Evolutionary conservation across 1,140 invertebrate genomes (phyloP), one percentile per base, ranked within the genome.

Genomic region (Agrilus planipennis): DNA sequence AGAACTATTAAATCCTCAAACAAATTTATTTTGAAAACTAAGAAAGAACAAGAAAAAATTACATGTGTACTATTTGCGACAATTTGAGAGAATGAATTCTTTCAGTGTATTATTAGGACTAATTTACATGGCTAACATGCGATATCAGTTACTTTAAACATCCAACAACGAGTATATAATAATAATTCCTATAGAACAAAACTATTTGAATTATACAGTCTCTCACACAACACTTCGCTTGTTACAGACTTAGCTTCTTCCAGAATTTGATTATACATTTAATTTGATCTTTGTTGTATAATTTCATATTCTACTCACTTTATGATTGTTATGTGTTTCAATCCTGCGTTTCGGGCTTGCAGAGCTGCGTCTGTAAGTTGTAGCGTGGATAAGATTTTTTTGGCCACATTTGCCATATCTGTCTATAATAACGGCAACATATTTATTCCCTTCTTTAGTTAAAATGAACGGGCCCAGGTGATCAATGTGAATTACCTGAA

Each of bases 321-420:
- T 34, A 31, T 36, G 41, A 45, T 45, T 37, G 38, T 41, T 42
- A 46, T 46, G 41, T 46, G 38, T 46, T 46, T 46, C 38, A 46
- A 43, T 39, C 45, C 45, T 20, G 34, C 40, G 42, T 36, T 43
- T 32, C 37, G 38, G 35, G 41, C 39, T 47, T 39, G 37, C 38
- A 44, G 35, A 47, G 40, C 44, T 38, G 41, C 40, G 42, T 44
- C 44, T 51, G 42, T 45, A 51, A 41, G 46, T 45, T 40, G 43
- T 42, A 42, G 30, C 46, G 37, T 51, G 32, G 41, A 48, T 41
- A 36, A 44, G 37, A 41, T 44, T 49, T 17, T 35, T 35, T 35
- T 35, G 34, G 34, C 34, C 19, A 37, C 47, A 60, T 43, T 61
- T 60, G 0, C 53, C 58, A 35, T 55, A 61, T 0, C 42, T 51